These are phyloP conservation scores for Eulemur rufifrons DNA, from an alignment of 2,113 vertebrate species.

Conservation along the genomic window DNA sequence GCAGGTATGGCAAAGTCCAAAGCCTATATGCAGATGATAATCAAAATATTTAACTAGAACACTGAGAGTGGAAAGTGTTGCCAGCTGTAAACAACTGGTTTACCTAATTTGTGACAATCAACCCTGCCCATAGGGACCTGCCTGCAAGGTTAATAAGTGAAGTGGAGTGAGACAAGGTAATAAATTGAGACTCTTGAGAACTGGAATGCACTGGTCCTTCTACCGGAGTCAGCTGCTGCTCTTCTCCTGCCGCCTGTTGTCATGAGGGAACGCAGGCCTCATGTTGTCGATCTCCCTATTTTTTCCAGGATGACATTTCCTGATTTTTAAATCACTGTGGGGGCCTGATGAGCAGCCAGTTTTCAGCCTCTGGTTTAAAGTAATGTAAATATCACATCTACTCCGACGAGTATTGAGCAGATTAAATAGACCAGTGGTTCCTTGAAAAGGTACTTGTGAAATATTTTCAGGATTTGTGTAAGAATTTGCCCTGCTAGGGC, in stretches of 20 bases:
- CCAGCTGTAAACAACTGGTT: background rate
- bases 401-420: background rate
- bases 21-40: background rate
- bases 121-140: background rate
- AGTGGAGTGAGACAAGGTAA: background rate
- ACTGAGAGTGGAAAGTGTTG: background rate
- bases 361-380: slow-evolving; percentile 3
- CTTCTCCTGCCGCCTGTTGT: background rate
- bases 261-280: background rate
- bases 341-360: background rate
- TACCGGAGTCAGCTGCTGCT: accelerated
- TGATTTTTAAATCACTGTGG: slow-evolving; percentile 20
- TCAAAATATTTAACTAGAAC: background rate
- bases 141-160: background rate
- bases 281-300: background rate
- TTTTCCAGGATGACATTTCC: slow-evolving; percentile 10
- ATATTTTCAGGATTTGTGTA: background rate
- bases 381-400: slow-evolving; percentile 36
- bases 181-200: background rate
- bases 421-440: background rate
- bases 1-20: background rate
- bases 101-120: background rate
- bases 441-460: slow-evolving; percentile 13
- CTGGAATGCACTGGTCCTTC: background rate
- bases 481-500: background rate